Conservation (phyloP, 2,113 vertebrate species). For the Cynocephalus volans region DNA sequence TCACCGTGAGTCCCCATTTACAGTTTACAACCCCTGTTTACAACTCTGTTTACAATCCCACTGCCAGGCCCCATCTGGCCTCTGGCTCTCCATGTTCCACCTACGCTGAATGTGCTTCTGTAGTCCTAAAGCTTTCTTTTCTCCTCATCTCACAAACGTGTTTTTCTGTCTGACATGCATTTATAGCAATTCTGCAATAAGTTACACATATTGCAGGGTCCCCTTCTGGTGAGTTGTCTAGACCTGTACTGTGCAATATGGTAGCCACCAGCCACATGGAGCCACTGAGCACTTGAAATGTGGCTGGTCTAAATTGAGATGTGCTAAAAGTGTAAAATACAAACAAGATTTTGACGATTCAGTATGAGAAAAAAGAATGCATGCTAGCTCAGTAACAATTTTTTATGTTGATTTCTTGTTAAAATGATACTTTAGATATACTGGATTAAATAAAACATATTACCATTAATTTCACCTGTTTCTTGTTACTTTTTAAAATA, state of each 20-base stretch:
- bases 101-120: background rate
- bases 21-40: background rate
- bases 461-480: background rate
- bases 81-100: background rate
- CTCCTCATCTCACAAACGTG: background rate
- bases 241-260: background rate
- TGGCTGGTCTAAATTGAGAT: background rate
- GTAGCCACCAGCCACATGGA: background rate
- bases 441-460: background rate
- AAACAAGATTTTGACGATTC: background rate
- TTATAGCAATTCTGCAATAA: background rate
- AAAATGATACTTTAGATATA: conserved; percentile 11
- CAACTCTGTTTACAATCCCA: background rate
- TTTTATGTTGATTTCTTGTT: conserved; percentile 6
- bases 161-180: background rate
- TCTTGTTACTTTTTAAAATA: background rate
- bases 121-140: background rate
- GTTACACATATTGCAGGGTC: background rate
- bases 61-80: background rate
- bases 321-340: background rate
- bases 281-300: background rate
- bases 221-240: background rate
- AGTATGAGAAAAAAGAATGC: background rate
- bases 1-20: rapidly evolving
- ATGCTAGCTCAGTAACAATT: background rate